Base-by-base conservation (phyloP, 1,140 invertebrate species). In the Phortica variegata region DNA sequence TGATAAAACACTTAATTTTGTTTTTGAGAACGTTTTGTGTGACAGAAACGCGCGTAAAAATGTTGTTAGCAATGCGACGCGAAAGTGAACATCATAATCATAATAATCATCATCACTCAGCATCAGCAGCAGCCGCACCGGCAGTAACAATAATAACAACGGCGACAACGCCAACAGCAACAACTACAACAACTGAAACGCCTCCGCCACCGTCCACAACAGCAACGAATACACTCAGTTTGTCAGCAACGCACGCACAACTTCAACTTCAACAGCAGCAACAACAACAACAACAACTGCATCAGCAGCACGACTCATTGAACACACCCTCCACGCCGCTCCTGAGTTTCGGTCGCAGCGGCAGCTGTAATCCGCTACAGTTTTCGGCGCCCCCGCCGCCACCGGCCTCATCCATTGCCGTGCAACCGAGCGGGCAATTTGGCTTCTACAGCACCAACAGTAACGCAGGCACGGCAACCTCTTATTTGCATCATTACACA, bases 21-120 rank as follows among this genome's bases (percentile, higher is more conserved):
- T n/a, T n/a, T n/a, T n/a, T n/a, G n/a, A n/a, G n/a, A n/a, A n/a
- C n/a, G n/a, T n/a, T n/a, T n/a, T n/a, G n/a, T n/a, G n/a, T n/a
- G n/a, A n/a, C n/a, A 40, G 36, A 49, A 42, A 32, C 26, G 45
- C 50, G 46, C 44, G 43, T 54, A 54, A 75, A 75, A 72, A 75
- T 75, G 69, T 73, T 76, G 74, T 73, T 76, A 71, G 75, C 74
- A 65, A 76, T 76, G 74, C 70, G 74, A 54, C 73, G 73, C 47
- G 73, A 76, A 61, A 75, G 60, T 73, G 73, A 76, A 72, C 51
- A 56, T 65, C 65, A 65, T 63, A 54, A 54, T 54, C 43, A 68
- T 26, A 26, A 29, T n/a, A n/a, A 61, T 54, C 61, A 63, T 47
- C n/a, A n/a, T 4, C 56, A 65, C 43, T 54, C 49, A 42, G 38